A percentile compares a stretch with the other conserved stretches of the same genome.
Conservation (phyloP, 2,888 invertebrate species). For the Crepidodera aurea region DNA sequence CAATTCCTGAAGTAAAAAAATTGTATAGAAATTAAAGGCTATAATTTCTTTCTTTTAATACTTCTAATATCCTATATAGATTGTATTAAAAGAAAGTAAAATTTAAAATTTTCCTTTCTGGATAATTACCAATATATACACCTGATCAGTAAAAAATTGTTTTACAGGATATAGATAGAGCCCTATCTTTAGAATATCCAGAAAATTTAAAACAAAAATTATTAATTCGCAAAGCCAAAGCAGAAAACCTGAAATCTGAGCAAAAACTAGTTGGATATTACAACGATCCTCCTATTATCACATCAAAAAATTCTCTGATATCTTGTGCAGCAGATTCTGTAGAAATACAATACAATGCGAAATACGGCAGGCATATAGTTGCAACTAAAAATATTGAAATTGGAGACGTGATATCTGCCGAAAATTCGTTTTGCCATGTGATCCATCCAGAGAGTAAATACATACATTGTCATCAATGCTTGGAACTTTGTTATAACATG, state of each 20-base stretch:
- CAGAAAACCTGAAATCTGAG: neutral
- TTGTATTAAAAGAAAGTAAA: no score
- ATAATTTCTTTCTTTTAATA: no score
- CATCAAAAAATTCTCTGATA: neutral
- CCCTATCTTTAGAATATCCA: slow-evolving; percentile 68
- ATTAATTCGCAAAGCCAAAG: neutral
- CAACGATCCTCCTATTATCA: neutral
- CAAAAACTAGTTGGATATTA: neutral
- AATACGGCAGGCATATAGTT: slow-evolving; percentile 72
- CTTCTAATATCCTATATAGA: no score
- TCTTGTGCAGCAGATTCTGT: slow-evolving; percentile 68
- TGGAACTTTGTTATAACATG: slow-evolving; percentile 65
- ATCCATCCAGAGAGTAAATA: slow-evolving; percentile 63
- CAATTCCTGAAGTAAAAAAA: no score
- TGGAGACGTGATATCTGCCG: slow-evolving; percentile 78
- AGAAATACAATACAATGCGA: slow-evolving; percentile 65
- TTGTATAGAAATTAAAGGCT: no score
- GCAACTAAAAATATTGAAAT: slow-evolving; percentile 72
- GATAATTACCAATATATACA: no score
- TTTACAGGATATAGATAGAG: slow-evolving; percentile 68
- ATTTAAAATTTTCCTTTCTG: no score
- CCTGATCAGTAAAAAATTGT: no score
- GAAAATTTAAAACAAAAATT: slow-evolving; percentile 58
- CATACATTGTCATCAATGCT: slow-evolving; percentile 73
- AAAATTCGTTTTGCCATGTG: slow-evolving; percentile 74